Conservation (phyloP, 2,888 invertebrate genomes). For the Caenorhabditis sinica region DNA sequence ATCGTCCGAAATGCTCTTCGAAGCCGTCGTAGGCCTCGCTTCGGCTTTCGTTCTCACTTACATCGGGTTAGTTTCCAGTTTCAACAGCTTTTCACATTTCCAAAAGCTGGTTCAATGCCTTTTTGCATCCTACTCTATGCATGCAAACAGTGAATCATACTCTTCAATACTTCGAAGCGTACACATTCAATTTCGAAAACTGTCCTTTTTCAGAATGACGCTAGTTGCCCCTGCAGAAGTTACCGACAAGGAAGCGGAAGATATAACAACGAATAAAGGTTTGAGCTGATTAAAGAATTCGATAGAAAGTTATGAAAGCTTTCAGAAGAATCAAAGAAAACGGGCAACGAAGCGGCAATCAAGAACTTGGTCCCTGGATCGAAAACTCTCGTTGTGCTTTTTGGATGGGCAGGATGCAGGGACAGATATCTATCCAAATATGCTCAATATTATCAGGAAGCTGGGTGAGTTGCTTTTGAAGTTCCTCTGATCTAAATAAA, state of each 20-base stretch:
- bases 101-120: not conserved
- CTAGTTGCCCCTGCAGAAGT: slow-evolving; percentile 63
- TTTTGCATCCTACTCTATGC: not conserved
- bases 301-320: not conserved
- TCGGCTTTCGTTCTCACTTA: slow-evolving; percentile 49
- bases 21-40: slow-evolving; percentile 51
- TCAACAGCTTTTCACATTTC: not conserved
- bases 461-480: slow-evolving; percentile 86
- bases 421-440: slow-evolving; percentile 90
- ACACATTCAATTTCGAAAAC: not conserved
- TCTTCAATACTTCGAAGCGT: not conserved
- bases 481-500: too few species aligned
- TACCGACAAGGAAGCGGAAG: slow-evolving; percentile 60
- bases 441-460: slow-evolving; percentile 89
- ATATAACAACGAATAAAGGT: slow-evolving; percentile 54
- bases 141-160: slow-evolving; percentile 21
- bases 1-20: slow-evolving; percentile 39
- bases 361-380: slow-evolving; percentile 49
- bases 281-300: too few species aligned
- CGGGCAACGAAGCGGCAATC: slow-evolving; percentile 53
- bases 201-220: slow-evolving; percentile 51
- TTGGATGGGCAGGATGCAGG: slow-evolving; percentile 91
- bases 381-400: slow-evolving; percentile 87
- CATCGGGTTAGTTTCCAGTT: slow-evolving; percentile 50
- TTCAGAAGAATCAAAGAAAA: slow-evolving; percentile 51